phyloP scores from a whole-genome alignment of 2,888 invertebrate species.

The Drosophila austrosaltans region DNA sequence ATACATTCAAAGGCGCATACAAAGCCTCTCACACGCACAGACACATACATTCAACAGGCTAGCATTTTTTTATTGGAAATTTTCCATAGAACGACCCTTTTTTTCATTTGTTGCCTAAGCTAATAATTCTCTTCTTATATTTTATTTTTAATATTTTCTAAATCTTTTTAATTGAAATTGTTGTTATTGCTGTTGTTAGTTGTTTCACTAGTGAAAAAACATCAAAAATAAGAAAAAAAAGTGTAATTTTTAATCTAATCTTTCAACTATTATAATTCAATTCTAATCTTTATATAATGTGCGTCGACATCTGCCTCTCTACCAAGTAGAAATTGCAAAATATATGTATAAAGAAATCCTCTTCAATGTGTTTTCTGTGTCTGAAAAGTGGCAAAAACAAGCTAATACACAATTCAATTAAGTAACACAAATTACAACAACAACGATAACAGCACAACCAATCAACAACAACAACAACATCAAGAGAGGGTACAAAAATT shows the following conservation, averaged over 20 bases:
- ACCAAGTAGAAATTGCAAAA: slow-evolving; percentile 49
- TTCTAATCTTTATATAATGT: slow-evolving; percentile 58
- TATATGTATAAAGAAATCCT: slow-evolving; percentile 14
- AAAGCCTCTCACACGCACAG: slow-evolving; percentile 12
- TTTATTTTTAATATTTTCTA: neutral
- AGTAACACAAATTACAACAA: slow-evolving; percentile 18
- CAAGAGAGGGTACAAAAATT: slow-evolving; percentile 18
- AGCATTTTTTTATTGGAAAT: slow-evolving; percentile 60
- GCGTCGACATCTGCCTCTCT: slow-evolving; percentile 42
- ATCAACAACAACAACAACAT: slow-evolving; percentile 20
- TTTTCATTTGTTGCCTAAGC: slow-evolving; percentile 37
- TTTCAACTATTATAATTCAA: slow-evolving; percentile 49
- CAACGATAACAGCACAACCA: slow-evolving; percentile 6
- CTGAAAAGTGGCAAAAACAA: slow-evolving; percentile 2
- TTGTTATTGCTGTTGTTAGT: slow-evolving; percentile 38
- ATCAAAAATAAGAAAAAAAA: slow-evolving; percentile 37
- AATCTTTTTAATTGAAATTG: slow-evolving; percentile 19
- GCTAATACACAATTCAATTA: slow-evolving; percentile 34
- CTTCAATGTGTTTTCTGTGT: slow-evolving; percentile 2
- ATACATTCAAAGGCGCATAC: slow-evolving; percentile 1
- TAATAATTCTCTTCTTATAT: slow-evolving; percentile 30
- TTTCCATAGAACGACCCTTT: slow-evolving; percentile 61
- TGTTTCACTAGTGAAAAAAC: slow-evolving; percentile 43
- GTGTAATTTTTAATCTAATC: slow-evolving; percentile 45
- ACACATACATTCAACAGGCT: slow-evolving; percentile 35